Conservation (phyloP, 2,113 vertebrate species). For the Mastomys natalensis region DNA sequence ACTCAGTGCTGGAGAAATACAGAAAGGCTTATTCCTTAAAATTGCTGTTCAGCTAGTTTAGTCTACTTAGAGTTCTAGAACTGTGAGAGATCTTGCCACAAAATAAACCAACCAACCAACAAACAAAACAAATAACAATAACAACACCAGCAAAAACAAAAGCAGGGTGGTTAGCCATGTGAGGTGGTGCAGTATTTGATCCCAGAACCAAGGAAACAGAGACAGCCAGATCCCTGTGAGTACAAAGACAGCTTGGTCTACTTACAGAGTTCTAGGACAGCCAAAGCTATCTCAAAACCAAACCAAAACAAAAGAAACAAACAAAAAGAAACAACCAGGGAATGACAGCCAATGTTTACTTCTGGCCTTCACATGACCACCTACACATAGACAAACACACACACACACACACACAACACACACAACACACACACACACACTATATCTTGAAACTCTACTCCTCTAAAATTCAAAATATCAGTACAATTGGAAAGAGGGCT, state of each 20-base stretch:
- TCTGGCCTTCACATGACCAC: neutral
- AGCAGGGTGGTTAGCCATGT: neutral
- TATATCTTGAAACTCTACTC: neutral
- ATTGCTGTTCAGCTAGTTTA: neutral
- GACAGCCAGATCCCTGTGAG: neutral
- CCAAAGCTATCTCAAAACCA: neutral
- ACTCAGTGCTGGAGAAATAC: neutral
- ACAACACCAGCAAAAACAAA: neutral
- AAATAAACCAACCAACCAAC: neutral
- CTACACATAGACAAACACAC: too few species aligned
- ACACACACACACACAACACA: neutral
- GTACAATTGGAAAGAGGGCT: neutral
- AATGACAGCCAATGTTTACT: neutral
- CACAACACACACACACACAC: neutral
- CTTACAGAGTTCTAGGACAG: neutral
- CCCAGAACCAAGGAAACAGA: neutral
- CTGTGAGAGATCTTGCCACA: neutral
- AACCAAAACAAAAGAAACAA: neutral
- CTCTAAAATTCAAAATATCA: neutral
- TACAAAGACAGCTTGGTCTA: neutral
- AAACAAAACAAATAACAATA: neutral
- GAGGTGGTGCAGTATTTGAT: neutral
- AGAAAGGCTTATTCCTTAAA: neutral
- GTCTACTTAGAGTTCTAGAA: neutral
- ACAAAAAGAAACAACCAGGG: neutral